Conservation (phyloP, 2,888 invertebrate species). For the Pachliopta kotzebuea region DNA sequence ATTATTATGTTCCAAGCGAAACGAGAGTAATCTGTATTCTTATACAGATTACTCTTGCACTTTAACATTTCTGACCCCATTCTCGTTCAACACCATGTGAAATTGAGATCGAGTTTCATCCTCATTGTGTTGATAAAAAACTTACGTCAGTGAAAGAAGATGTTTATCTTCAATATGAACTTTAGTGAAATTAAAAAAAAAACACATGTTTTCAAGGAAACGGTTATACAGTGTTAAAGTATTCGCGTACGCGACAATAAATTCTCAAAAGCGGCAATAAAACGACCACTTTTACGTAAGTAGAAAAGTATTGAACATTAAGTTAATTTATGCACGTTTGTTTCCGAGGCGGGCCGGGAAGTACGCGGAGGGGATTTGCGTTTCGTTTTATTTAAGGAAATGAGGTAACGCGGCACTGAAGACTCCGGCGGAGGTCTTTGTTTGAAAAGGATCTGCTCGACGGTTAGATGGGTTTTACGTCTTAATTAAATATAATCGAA, state of each 20-base stretch:
- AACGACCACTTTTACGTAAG: slow-evolving; percentile 73
- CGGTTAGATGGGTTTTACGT: slow-evolving; percentile 8
- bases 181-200: too few species aligned
- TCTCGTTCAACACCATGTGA: too few species aligned
- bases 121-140: too few species aligned
- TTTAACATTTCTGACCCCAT: too few species aligned
- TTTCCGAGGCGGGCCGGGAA: slow-evolving; percentile 58
- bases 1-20: too few species aligned
- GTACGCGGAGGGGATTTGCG: slow-evolving; percentile 62
- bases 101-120: too few species aligned
- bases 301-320: slow-evolving; percentile 77
- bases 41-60: too few species aligned
- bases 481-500: slow-evolving; percentile 9
- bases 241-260: slow-evolving; percentile 62
- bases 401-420: slow-evolving; percentile 46
- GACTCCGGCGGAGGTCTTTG: slow-evolving; percentile 3
- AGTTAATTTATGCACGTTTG: slow-evolving; percentile 77
- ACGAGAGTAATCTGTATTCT: too few species aligned
- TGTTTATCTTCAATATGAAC: too few species aligned
- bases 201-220: too few species aligned
- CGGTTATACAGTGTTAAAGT: slow-evolving; percentile 8
- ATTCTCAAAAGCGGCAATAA: slow-evolving; percentile 70
- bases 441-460: slow-evolving; percentile 8
- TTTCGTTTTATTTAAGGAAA: slow-evolving; percentile 49
- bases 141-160: too few species aligned